Evolutionary conservation across 2,113 vertebrate species (phyloP).

Genomic region (Ameiurus melas): DNA sequence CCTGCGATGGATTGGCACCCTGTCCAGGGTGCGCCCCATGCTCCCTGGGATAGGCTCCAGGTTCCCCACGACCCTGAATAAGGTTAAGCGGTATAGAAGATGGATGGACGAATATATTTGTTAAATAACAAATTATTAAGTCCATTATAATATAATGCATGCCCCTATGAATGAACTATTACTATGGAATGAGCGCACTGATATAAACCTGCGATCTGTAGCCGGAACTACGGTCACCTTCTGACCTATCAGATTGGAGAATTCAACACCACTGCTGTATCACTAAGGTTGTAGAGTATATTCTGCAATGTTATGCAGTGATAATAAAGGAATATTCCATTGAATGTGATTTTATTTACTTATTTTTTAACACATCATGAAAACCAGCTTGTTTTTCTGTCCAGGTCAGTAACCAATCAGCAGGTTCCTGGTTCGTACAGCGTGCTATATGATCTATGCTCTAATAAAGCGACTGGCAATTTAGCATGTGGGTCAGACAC

Average conservation of each 20-base stretch:
- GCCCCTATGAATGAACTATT: neutral
- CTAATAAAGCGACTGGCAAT: neutral
- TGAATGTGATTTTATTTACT: neutral
- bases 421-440: neutral
- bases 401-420: slow-evolving; percentile 5
- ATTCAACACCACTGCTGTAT: neutral
- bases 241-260: neutral
- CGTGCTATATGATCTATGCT: neutral
- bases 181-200: neutral
- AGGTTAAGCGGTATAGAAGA: no score
- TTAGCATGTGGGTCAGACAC: slow-evolving; percentile 1
- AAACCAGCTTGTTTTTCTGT: neutral
- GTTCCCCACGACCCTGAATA: no score
- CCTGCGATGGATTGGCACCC: no score
- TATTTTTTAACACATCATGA: neutral
- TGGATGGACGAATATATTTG: neutral
- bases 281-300: neutral
- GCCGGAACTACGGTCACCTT: neutral
- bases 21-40: no score
- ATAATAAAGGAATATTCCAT: neutral
- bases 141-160: neutral
- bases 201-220: neutral
- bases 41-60: no score
- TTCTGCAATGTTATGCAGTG: neutral
- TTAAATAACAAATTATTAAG: neutral